Base-by-base conservation (phyloP, 1,140 invertebrate genomes). In the Oedothorax gibbosus region DNA sequence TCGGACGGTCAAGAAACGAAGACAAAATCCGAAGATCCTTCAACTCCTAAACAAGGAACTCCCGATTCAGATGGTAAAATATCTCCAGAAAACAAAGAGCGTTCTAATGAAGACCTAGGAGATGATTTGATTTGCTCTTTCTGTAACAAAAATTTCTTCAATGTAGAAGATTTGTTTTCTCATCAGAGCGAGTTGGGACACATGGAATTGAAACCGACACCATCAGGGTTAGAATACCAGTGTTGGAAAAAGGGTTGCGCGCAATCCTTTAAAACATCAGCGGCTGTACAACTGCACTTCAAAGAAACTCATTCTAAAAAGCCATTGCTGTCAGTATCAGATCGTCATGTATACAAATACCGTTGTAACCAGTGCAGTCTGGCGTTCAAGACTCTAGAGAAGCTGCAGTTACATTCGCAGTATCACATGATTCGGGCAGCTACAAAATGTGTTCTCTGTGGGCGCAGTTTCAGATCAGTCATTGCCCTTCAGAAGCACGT, bases 321-420 rank as follows among this genome's bases (percentile, higher is more conserved):
- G 6, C 82, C 82, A 14, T 80, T 88, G 69, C 89, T 90, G 2
- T 93, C 96, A 0, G 95, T 98, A 14, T 96, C 96, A 12, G 97
- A 98, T 88, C 96, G 96, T 87, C 96, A 98, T 89, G 96, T 98
- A 9, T 98, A 98, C 90, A 98, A 98, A 89, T 98, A 97, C 89
- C 92, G 97, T n/a, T 99, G 97, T 90, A 97, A 96, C 88, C 96
- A 98, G 90, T 99, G 98, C 89, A 97, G 95, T 85, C 91, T 98
- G 49, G 97, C 97, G 20, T 99, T 99, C 89, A 98, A 98, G 91
- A 98, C 97, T 0, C 91, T 97, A 88, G 97, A 98, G 87, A 98
- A 98, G 90, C 91, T 99, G 56, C 96, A 98, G 87, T 92, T 97
- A 15, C 97, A 99, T 90, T 96, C 96, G 50, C 95, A 98, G 88